Percentiles rank a stretch among this genome's conserved stretches.
phyloP scores from a whole-genome alignment of 2,797 vertebrate species.

The Paedocypris micromegethes region DNA sequence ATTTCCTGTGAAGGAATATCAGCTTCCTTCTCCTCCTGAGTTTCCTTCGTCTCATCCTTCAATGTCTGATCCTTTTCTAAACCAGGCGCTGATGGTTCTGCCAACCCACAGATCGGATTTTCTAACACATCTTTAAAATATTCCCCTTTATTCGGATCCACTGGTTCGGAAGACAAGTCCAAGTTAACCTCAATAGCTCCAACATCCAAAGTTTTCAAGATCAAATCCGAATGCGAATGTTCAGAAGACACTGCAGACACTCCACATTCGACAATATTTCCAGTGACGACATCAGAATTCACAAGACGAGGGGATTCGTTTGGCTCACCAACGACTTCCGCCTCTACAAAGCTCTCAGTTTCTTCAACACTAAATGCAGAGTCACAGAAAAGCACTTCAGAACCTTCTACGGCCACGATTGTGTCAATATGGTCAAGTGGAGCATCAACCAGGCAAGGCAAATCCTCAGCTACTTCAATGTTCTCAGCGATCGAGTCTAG shows the following conservation, averaged over 20 bases:
- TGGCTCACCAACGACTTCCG: neutral
- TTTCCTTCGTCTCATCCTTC: conserved; percentile 7
- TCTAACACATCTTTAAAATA: neutral
- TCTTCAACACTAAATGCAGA: neutral
- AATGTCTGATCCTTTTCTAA: neutral
- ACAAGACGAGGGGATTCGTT: neutral
- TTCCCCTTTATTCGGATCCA: neutral
- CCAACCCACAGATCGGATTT: neutral
- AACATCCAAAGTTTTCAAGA: neutral
- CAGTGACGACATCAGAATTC: neutral
- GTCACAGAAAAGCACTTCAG: neutral
- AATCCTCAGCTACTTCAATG: neutral
- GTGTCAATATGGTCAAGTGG: neutral
- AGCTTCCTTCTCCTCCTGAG: conserved; percentile 5
- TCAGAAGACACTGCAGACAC: conserved; percentile 1
- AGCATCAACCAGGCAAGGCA: neutral
- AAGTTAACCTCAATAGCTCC: neutral
- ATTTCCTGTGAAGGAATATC: conserved; percentile 8
- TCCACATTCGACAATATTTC: conserved; percentile 4
- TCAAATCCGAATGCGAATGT: neutral
- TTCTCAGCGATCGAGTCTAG: neutral
- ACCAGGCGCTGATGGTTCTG: neutral
- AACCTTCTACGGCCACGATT: neutral
- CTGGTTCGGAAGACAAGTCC: neutral
- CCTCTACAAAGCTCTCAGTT: neutral